Evolutionary conservation across 92 coral and sea anemone genomes (phyloP), one percentile per base, ranked within the genome.

Genomic region (Parazoanthus swiftii): DNA sequence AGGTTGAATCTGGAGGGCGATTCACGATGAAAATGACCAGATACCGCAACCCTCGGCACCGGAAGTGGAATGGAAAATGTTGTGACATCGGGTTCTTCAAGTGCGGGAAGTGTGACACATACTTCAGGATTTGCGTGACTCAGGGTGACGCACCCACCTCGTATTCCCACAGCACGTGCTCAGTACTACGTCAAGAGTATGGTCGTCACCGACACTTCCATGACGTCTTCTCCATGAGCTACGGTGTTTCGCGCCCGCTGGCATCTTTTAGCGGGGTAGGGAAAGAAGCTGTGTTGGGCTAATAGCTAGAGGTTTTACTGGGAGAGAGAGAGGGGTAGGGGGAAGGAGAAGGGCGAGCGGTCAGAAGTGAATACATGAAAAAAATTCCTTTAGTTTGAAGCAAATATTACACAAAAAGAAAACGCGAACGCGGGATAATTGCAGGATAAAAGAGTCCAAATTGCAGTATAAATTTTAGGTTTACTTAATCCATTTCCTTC

Each of bases 71-170:
- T 70, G 92, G 92, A 77, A 85, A 81, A 44, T 92, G 94, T 59
- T 92, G 94, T 58, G 94, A 92, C 78, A 18, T 81, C 36, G 86
- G 79, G 56, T 77, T 92, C 37, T 92, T 91, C 46, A 82, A 83
- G 26, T 88, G 94, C 51, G 85, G 70, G 65, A 87, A 86, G 77
- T 92, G 94, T 82, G 89, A 92, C 81, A 92, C 94, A 15, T 92
- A 89, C 86, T 92, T 92, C 92, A 92, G 84, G 86, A 86, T 92
- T n/a, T 92, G 94, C 82, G 87, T 89, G 77, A 73, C 92, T 0
- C 87, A 84, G 43, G 87, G 59, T 25, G 42, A 70, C 58, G 42
- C 2, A 0, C 25, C 87, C 1, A 68, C n/a, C 8, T 84, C 87
- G 7, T 84, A 84, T 48, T 25, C 63, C 25, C 25, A 46, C 46